These are phyloP conservation scores for Hydrophis major DNA, from an alignment of 2,797 vertebrate species.

Conservation along the genomic window DNA sequence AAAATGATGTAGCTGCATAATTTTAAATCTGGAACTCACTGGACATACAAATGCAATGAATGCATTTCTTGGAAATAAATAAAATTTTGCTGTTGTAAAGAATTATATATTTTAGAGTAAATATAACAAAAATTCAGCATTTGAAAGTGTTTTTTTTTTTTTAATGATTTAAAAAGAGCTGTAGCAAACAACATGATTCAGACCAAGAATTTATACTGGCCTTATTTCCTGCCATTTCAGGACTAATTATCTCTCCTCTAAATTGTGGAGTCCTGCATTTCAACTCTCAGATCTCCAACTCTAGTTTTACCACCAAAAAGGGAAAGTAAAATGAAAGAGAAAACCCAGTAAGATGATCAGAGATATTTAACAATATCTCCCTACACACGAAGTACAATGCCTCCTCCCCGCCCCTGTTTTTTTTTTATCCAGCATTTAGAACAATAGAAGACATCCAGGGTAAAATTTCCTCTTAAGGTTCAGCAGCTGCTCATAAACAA, in stretches of 20 bases:
- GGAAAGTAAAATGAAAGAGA: background rate
- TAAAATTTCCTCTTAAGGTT: slow-evolving; percentile 49
- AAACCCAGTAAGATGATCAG: background rate
- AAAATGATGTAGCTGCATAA: background rate
- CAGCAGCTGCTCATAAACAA: slow-evolving; percentile 55
- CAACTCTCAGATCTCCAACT: background rate
- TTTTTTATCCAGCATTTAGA: background rate
- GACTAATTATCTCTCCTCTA: background rate
- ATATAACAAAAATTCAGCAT: background rate
- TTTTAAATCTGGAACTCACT: background rate
- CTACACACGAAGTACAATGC: background rate
- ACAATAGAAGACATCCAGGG: slow-evolving; percentile 47
- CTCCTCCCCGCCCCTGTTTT: accelerated
- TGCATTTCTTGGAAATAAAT: background rate
- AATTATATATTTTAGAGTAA: background rate
- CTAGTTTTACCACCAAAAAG: background rate
- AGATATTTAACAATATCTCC: background rate
- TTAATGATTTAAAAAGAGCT: background rate
- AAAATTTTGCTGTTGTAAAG: background rate
- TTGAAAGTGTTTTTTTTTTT: background rate
- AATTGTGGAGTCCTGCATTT: background rate
- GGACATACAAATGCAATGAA: background rate
- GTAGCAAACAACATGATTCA: background rate
- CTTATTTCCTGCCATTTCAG: background rate
- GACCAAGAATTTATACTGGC: background rate